Evolutionary conservation across 2,888 invertebrate genomes (phyloP).

Genomic region (Cataglyphis albicans): DNA sequence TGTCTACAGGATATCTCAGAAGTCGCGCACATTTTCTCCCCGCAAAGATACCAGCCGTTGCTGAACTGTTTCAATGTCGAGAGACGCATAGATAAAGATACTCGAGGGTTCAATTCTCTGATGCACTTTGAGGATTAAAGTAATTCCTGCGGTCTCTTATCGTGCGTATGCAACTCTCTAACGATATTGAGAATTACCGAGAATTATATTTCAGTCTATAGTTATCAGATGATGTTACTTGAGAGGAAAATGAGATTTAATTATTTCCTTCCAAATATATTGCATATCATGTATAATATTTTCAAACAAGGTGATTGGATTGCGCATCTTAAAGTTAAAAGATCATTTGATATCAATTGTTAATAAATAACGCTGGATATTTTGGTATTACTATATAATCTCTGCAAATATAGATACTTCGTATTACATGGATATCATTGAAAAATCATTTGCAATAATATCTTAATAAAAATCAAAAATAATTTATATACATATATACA

Average conservation of each 20-base stretch:
- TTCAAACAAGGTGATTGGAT: slow-evolving; percentile 9
- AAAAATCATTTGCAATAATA: background rate
- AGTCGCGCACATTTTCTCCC: slow-evolving; percentile 15
- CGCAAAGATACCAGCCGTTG: background rate
- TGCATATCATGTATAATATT: background rate
- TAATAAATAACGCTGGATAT: slow-evolving; percentile 1
- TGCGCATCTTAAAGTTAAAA: background rate
- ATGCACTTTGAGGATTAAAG: slow-evolving; percentile 29
- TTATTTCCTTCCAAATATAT: background rate
- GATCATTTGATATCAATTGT: slow-evolving; percentile 16
- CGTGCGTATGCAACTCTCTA: background rate
- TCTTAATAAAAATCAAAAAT: background rate
- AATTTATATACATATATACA: background rate
- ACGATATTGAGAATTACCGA: slow-evolving; percentile 1
- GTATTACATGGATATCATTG: background rate
- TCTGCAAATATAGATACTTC: background rate
- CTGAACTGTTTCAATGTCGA: slow-evolving; percentile 28
- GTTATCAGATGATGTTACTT: slow-evolving; percentile 8
- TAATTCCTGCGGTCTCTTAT: slow-evolving; percentile 24
- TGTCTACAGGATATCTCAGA: slow-evolving; percentile 49
- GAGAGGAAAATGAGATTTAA: background rate
- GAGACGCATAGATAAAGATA: slow-evolving; percentile 26
- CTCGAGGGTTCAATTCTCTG: slow-evolving; percentile 16
- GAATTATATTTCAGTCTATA: slow-evolving; percentile 24
- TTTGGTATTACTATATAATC: background rate